Conservation (phyloP, 2,113 vertebrate species). For the Festucalex cinctus region DNA sequence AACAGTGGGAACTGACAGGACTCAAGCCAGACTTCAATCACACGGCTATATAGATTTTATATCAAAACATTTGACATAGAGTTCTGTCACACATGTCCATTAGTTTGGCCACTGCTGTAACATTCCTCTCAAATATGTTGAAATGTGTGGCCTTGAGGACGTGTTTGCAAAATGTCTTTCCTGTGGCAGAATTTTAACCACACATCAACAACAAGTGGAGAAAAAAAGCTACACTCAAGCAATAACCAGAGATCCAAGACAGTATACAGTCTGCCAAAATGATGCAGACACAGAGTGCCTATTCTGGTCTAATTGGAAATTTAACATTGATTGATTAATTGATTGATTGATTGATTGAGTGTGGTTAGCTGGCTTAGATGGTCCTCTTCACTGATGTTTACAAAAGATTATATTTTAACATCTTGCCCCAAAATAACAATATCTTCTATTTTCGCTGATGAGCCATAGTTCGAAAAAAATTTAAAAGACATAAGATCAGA, state of each 20-base stretch:
- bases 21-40: too few relatives aligned
- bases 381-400: too few relatives aligned
- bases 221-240: neutral
- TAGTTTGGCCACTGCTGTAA: constrained; percentile 7
- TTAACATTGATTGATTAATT: neutral
- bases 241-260: neutral
- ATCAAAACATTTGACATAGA: neutral
- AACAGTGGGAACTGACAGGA: too few relatives aligned
- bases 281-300: too few relatives aligned
- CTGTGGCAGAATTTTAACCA: constrained; percentile 22
- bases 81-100: neutral
- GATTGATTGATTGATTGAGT: too few relatives aligned
- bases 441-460: too few relatives aligned
- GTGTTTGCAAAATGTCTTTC: constrained; percentile 38
- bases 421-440: too few relatives aligned
- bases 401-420: too few relatives aligned
- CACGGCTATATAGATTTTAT: too few relatives aligned
- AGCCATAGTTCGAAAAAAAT: too few relatives aligned
- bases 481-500: too few relatives aligned
- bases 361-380: too few relatives aligned
- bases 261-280: neutral
- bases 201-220: constrained; percentile 1
- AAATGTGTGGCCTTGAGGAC: constrained; percentile 26
- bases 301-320: neutral
- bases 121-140: constrained; percentile 7